Evolutionary conservation across 2,113 vertebrate genomes (phyloP), one percentile per base, ranked within the genome.

Genomic region (Piprites chloris): DNA sequence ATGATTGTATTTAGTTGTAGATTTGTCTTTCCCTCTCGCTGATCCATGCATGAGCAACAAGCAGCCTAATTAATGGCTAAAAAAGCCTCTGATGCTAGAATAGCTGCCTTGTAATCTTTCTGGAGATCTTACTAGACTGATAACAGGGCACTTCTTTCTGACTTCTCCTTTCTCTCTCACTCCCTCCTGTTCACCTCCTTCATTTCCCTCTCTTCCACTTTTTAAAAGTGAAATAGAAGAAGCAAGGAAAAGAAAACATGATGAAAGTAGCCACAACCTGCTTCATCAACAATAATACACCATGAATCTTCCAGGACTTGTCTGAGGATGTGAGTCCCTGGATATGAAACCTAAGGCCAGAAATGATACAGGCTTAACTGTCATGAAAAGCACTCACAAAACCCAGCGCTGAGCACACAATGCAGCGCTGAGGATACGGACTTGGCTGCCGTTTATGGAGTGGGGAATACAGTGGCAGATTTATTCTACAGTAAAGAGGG

Each of bases 381-480:
- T 86, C 89, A 50, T 52, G 66, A 94, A 95, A 95, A 94, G 83
- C 87, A 74, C 65, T 95, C 88, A 79, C 73, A 96, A 73, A 79
- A 85, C 80, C 53, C 94, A 93, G 89, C 0, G 3, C 78, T 24
- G 87, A 62, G n/a, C 84, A 27, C 77, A 93, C 90, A 97, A 83
- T 77, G 62, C 89, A 26, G 87, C 5, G 72, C 88, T 93, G 61
- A 91, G 78, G 88, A 82, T 71, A 26, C 80, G n/a, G 95, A 96
- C 92, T 94, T 94, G 89, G 94, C 93, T 96, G 91, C 92, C 4
- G 35, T 78, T 95, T 95, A 58, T 35, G 85, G 92, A 72, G 83
- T 77, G 69, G 87, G 83, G 92, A 97, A 96, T 87, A 96, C 92
- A 96, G 94, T 95, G 95, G 95, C 86, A 97, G 94, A 96, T 96